Conservation (phyloP, 2,797 vertebrate genomes). For the Urocyon cinereoargenteus region DNA sequence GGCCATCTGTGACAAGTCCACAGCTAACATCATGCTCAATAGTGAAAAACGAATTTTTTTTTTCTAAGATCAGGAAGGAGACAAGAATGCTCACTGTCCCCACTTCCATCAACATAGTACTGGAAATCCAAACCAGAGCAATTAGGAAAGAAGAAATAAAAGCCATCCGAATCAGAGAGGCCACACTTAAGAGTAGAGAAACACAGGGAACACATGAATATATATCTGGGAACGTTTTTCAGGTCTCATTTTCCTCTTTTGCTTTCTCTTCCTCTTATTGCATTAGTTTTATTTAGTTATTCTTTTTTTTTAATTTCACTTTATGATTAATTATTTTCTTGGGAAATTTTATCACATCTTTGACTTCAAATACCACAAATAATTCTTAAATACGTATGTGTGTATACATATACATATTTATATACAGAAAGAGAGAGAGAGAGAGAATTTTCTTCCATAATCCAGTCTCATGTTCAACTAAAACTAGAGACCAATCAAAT, state of each 20-base stretch:
- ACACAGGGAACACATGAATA: neutral
- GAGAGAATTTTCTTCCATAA: neutral
- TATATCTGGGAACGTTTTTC: neutral
- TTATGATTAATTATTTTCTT: neutral
- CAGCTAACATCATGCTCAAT: neutral
- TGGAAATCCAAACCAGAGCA: neutral
- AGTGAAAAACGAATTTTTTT: neutral
- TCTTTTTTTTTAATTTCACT: neutral
- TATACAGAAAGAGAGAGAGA: neutral
- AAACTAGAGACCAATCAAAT: neutral
- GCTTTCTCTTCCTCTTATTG: neutral
- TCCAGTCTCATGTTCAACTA: neutral
- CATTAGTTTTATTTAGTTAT: neutral
- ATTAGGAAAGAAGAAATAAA: neutral
- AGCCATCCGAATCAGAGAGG: neutral
- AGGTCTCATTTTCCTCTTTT: neutral
- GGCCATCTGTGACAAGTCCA: neutral
- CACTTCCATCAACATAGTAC: neutral
- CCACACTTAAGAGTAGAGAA: neutral
- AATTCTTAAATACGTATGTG: neutral
- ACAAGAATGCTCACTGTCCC: neutral
- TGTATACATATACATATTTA: fast-evolving
- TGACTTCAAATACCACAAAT: neutral
- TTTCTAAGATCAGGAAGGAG: neutral
- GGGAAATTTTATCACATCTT: neutral